A percentile compares a stretch with the other conserved stretches of the same genome.
Evolutionary conservation across 1,140 invertebrate species (phyloP).

Genomic region (Tetramorium alpestre): DNA sequence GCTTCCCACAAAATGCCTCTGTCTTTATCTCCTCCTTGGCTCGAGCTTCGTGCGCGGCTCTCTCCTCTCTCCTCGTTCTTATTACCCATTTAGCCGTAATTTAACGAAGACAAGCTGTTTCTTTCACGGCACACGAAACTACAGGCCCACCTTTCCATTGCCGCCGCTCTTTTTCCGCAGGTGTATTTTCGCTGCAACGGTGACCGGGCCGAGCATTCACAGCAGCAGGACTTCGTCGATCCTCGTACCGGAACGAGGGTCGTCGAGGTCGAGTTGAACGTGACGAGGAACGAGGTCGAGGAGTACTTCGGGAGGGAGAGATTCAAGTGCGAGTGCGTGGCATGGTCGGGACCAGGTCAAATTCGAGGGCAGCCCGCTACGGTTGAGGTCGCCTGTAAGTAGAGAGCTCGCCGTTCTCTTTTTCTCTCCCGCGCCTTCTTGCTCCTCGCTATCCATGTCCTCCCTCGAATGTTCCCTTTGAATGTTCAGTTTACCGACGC

Average conservation of each 20-base stretch:
- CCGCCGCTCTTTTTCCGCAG: conserved; percentile 77
- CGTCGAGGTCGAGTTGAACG: conserved; percentile 94
- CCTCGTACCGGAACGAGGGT: conserved; percentile 95
- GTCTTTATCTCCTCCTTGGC: background rate
- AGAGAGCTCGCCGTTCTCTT: conserved; percentile 61
- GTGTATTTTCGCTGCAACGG: conserved; percentile 96
- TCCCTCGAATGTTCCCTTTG: conserved; percentile 34
- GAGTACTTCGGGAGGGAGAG: conserved; percentile 95
- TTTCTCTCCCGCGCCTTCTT: background rate
- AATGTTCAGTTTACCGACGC: conserved; percentile 43
- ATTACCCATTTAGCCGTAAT: conserved; percentile 61
- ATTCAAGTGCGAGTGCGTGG: conserved; percentile 95
- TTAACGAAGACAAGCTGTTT: conserved; percentile 43
- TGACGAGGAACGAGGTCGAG: conserved; percentile 96
- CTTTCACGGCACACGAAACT: conserved; percentile 54
- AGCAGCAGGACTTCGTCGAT: conserved; percentile 90
- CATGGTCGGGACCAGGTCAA: conserved; percentile 90
- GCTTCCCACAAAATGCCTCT: background rate
- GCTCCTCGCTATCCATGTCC: background rate
- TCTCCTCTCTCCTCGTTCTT: conserved; percentile 39
- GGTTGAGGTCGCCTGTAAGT: conserved; percentile 96
- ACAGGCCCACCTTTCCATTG: background rate
- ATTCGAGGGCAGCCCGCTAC: conserved; percentile 93
- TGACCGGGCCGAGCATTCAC: conserved; percentile 89
- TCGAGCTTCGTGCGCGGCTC: background rate